Conservation (phyloP, 64 coral and sea anemone genomes). For the Porites lutea region DNA sequence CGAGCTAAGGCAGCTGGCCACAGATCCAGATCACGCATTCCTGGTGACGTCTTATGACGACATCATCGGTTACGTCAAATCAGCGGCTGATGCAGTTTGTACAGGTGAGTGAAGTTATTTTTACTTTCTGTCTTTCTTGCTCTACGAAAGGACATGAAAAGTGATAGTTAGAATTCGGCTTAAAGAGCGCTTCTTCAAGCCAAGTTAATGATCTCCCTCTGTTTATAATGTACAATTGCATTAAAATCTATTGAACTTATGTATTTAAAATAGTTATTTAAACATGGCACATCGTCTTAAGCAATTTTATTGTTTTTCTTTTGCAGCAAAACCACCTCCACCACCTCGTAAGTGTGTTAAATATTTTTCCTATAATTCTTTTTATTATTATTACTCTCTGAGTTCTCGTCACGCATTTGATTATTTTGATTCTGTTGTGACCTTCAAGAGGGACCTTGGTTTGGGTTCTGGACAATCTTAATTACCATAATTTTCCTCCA, state of each 20-base stretch:
- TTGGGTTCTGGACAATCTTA: neutral
- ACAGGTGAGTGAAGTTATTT: constrained; percentile 28
- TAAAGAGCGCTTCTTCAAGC: too few relatives aligned
- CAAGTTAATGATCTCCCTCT: too few relatives aligned
- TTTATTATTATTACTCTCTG: neutral
- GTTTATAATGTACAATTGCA: too few relatives aligned
- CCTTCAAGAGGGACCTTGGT: too few relatives aligned
- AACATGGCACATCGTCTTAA: neutral
- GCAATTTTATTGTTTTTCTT: constrained; percentile 7
- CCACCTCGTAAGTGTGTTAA: constrained; percentile 84
- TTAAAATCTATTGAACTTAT: too few relatives aligned
- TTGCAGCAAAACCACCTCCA: constrained; percentile 84
- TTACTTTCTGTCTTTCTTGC: neutral
- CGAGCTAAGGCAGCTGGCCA: constrained; percentile 84
- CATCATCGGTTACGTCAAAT: constrained; percentile 82
- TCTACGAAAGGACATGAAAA: too few relatives aligned
- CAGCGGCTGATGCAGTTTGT: constrained; percentile 86
- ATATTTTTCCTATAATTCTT: neutral
- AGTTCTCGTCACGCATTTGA: too few relatives aligned
- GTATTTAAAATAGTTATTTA: neutral
- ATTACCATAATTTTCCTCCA: neutral
- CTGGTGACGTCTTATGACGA: constrained; percentile 89
- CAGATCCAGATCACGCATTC: constrained; percentile 96
- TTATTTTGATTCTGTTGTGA: neutral
- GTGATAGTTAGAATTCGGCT: too few relatives aligned